Base-by-base conservation (phyloP, 2,113 vertebrate genomes). In the Tretioscincus oriximinensis region DNA sequence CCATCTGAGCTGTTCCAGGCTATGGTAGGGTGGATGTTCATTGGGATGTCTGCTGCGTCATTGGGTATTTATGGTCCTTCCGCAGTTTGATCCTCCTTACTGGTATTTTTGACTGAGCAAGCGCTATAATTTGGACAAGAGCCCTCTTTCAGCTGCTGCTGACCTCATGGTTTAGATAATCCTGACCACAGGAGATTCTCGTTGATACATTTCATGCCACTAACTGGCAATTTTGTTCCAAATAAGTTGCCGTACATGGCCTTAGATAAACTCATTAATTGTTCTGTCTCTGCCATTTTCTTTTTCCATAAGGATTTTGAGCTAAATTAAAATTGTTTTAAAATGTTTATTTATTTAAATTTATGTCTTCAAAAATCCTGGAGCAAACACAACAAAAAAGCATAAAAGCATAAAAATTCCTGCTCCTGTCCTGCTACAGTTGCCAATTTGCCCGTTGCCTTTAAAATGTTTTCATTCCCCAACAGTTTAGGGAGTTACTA, bases 261-360 rank as follows among this genome's bases (percentile, higher is more conserved):
- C 81, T 85, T 81, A 72, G 0, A n/a, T 66, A 77, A 85, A 79
- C 49, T 58, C 54, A 58, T 58, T 12, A 58, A 58, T 16, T 58
- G 54, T 18, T 58, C 54, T 58, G 54, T 58, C 54, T 18, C 16
- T 58, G 54, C 2, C 12, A 58, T 58, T 58, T 58, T 58, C 14
- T 4, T 58, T 82, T 73, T 80, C 82, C 84, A 85, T 81, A 86
- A 90, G 74, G 73, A 29, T 24, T 84, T 69, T 49, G 47, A 80
- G 35, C 21, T 49, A 70, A 75, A 88, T 81, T 60, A 31, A 75
- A 49, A 64, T 58, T 75, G 54, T 78, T 85, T 65, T 35, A 47
- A 82, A 63, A 80, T 24, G 1, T 14, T 7, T 58, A 16, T 16
- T 16, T 51, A 51, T 51, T 51, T 51, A 14, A 9, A 51, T 51